Evolutionary conservation across 2,888 invertebrate species (phyloP), one percentile per base, ranked within the genome.

Genomic region (Netelia virgata): DNA sequence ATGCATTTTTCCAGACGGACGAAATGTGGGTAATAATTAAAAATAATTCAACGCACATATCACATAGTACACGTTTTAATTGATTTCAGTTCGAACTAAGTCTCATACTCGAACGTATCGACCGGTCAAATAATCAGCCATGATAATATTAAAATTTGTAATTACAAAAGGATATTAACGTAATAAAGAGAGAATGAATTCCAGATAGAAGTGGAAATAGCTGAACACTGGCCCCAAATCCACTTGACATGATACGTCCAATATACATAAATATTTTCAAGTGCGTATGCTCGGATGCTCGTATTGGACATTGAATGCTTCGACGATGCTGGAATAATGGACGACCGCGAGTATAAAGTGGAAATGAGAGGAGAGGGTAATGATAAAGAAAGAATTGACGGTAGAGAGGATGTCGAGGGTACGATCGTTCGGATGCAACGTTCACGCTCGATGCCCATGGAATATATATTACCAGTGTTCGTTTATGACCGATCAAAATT

Each of bases 271-370:
- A 23, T 18, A n/a, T 11, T 9, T 63, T 63, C 0, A 50, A n/a
- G 55, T 57, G 57, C 10, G 28, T 59, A 59, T 66, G 36, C 53
- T 16, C 14, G 36, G 23, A n/a, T 9, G 18, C 1, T 6, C n/a
- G 53, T 2, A 11, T 23, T 73, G 63, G 53, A 47, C 66, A 80
- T 80, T 80, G 68, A 68, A 50, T 64, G 66, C 73, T 59, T 80
- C 59, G 47, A 73, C 73, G 73, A 66, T 80, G 59, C 66, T 10
- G 66, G 73, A 80, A 80, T 68, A 73, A 80, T 73, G 66, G 68
- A 20, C 41, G 57, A 50, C 61, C 28, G 72, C 57, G 68, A 23
- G 59, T 50, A 80, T 68, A 73, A 73, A 80, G 59, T 73, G 73
- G 72, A 73, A 80, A 73, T 57, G 53, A 50, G 59, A 1, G 64